A percentile compares a stretch with the other conserved stretches of the same genome.
Conservation (phyloP, 2,888 invertebrate species). For the Leucoptera coffeella region DNA sequence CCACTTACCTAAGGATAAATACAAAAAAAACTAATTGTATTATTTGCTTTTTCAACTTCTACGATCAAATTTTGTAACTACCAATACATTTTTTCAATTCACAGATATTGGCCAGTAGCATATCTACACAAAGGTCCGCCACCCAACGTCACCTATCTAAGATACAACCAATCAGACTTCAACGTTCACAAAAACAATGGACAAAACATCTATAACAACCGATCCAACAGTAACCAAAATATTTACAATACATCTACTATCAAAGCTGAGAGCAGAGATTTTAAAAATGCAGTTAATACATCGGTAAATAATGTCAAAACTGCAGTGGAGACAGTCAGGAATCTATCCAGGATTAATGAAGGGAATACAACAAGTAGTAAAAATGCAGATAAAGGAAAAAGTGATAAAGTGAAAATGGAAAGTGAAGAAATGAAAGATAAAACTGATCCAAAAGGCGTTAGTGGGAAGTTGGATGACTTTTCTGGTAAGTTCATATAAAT, state of each 20-base stretch:
- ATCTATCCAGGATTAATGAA: slow-evolving; percentile 9
- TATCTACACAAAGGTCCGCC: slow-evolving; percentile 76
- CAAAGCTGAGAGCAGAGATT: slow-evolving; percentile 24
- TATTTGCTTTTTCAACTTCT: too few relatives aligned
- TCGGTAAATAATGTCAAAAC: slow-evolving; percentile 9
- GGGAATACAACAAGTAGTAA: slow-evolving; percentile 14
- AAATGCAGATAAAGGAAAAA: too few relatives aligned
- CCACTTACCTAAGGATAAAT: too few relatives aligned
- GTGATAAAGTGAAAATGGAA: slow-evolving; percentile 13
- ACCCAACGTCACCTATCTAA: slow-evolving; percentile 61
- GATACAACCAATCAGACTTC: slow-evolving; percentile 24
- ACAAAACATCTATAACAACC: too few relatives aligned
- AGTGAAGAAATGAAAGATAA: slow-evolving; percentile 8
- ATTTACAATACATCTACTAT: slow-evolving; percentile 12
- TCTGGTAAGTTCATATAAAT: slow-evolving; percentile 9
- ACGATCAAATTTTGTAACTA: too few relatives aligned
- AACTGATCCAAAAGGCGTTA: slow-evolving; percentile 22
- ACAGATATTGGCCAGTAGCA: slow-evolving; percentile 70
- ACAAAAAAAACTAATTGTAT: too few relatives aligned
- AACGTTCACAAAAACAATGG: too few relatives aligned
- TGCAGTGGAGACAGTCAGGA: slow-evolving; percentile 6
- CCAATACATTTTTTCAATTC: too few relatives aligned
- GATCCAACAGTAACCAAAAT: slow-evolving; percentile 10
- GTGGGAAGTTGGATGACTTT: slow-evolving; percentile 36
- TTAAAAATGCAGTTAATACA: slow-evolving; percentile 13